Conservation (phyloP, 2,113 vertebrate species). For the Helogale parvula region DNA sequence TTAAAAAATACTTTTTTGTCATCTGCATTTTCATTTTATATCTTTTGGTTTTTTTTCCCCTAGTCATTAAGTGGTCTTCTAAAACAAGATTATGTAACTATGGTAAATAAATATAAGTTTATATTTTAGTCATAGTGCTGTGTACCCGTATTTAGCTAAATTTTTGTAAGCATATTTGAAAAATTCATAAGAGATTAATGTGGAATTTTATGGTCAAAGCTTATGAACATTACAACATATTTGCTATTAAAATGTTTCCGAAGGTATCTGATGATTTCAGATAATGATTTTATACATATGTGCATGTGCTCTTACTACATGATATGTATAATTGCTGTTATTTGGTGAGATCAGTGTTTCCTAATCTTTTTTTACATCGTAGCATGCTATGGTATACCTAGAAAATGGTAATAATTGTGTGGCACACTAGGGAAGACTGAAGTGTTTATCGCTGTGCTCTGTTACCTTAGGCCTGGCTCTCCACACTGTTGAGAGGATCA, state of each 20-base stretch:
- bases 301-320: not conserved
- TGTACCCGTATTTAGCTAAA: not conserved
- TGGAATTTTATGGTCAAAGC: not conserved
- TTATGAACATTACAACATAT: not conserved
- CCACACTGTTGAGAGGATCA: not conserved
- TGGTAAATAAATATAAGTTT: not conserved
- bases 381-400: not conserved
- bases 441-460: not conserved
- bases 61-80: not conserved
- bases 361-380: not conserved
- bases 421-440: not conserved
- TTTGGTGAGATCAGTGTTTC: not conserved
- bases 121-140: not conserved
- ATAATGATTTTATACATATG: not conserved
- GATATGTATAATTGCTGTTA: not conserved
- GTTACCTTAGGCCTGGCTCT: not conserved
- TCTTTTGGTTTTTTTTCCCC: constrained; percentile 23
- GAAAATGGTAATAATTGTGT: not conserved
- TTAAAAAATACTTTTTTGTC: constrained; percentile 9
- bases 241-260: constrained; percentile 13
- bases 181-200: not conserved
- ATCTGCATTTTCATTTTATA: not conserved
- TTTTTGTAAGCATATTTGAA: constrained; percentile 16
- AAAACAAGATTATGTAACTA: not conserved
- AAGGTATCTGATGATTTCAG: not conserved